Percentiles rank a stretch among this genome's conserved stretches.
Conservation (phyloP, 2,113 vertebrate species). For the Nannobrachium achirus region DNA sequence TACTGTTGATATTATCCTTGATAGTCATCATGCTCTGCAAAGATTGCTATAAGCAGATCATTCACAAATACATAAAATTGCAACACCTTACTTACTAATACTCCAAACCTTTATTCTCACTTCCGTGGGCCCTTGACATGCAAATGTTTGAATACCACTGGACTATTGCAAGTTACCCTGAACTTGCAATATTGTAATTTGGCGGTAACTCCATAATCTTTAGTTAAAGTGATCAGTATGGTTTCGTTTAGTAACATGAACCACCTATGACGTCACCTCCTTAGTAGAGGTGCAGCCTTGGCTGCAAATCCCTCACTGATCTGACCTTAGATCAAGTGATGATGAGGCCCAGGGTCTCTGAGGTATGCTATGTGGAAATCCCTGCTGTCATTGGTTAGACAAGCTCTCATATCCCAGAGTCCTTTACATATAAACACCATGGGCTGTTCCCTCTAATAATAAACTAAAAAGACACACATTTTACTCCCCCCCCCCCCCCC, state of each 20-base stretch:
- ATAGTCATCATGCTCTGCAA: background rate
- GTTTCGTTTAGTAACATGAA: conserved; percentile 1
- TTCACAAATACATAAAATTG: too few relatives aligned
- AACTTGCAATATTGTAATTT: background rate
- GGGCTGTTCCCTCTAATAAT: conserved; percentile 55
- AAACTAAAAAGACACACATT: conserved; percentile 49
- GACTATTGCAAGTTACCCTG: too few relatives aligned
- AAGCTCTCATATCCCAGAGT: conserved; percentile 55
- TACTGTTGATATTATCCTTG: conserved; percentile 1
- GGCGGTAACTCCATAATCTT: background rate
- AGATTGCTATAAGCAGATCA: too few relatives aligned
- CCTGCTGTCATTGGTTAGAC: conserved; percentile 65
- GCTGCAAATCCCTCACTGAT: conserved; percentile 48
- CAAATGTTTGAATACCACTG: too few relatives aligned
- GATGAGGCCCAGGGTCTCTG: conserved; percentile 49
- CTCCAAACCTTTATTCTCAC: too few relatives aligned
- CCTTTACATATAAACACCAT: conserved; percentile 62
- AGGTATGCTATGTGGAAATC: conserved; percentile 53
- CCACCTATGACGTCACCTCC: conserved; percentile 14
- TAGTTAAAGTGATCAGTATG: background rate
- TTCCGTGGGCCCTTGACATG: too few relatives aligned
- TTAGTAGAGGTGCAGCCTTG: conserved; percentile 33
- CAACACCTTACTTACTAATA: too few relatives aligned
- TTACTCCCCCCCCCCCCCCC: conserved; percentile 24
- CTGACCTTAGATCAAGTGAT: conserved; percentile 45